Evolutionary conservation across 1,140 invertebrate species (phyloP), one percentile per base, ranked within the genome.

Genomic region (Aphaenogaster ashmeadi): DNA sequence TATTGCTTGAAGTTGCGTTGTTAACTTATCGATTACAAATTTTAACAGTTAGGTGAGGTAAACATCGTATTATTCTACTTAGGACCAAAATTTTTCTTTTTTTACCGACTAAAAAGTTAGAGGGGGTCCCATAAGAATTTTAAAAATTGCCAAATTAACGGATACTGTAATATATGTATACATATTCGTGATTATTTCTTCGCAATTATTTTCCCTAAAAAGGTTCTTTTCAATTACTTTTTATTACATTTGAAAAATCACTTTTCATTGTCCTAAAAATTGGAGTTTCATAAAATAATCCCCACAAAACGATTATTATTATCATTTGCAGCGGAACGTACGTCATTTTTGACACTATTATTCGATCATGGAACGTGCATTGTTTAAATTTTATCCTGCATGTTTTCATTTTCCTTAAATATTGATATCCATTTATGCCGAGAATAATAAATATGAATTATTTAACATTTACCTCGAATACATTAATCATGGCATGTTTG

Each of bases 381-480:
- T 79, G 33, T 79, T 75, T 21, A 54, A 27, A 62, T 64, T 83
- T 38, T n/a, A 74, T 15, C n/a, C 38, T 0, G 0, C 4, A 7
- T 47, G 3, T 47, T 15, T 27, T 41, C n/a, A 8, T 60, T 71
- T 13, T 58, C 4, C 6, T 38, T 38, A 38, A n/a, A 83, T 83
- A 74, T 80, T 47, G 21, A 74, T 83, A 74, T 72, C 36, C 1
- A 44, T 74, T 83, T 38, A 60, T 44, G n/a, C 27, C 15, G 27
- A 36, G 47, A 72, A 47, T 33, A 41, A 83, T 83, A 60, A 83
- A 72, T 72, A 74, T 27, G n/a, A 60, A 84, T 74, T 84, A 84
- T 74, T 84, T 75, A 84, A 74, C 44, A 60, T 74, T 60, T 50
- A 74, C n/a, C n/a, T 44, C 13, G 15, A 47, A 78, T 72, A 21